Evolutionary conservation across 2,797 vertebrate species (phyloP).

Genomic region (Geotrypetes seraphini): DNA sequence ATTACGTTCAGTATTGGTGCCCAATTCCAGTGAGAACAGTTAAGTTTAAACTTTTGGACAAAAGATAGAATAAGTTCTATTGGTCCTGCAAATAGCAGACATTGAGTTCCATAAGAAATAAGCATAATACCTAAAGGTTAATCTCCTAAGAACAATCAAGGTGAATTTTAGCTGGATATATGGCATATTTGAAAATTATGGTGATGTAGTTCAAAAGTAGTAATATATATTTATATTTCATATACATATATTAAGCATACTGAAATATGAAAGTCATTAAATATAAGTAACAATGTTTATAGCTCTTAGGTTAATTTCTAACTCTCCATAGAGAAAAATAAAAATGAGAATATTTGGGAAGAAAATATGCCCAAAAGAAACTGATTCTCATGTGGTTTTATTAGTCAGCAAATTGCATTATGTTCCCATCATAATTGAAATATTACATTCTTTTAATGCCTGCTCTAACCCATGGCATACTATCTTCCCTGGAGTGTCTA

Average conservation of each 20-base stretch:
- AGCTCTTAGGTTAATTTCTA: constrained; percentile 47
- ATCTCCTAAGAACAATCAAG: too few species aligned
- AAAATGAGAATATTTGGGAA: constrained; percentile 36
- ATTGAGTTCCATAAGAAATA: too few species aligned
- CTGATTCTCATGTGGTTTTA: constrained; percentile 61
- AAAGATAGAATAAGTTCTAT: too few species aligned
- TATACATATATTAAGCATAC: constrained; percentile 40
- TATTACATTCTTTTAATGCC: constrained; percentile 53
- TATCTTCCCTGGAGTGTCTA: constrained; percentile 63
- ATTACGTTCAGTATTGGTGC: too few species aligned
- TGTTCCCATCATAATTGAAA: constrained; percentile 59
- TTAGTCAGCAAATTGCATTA: constrained; percentile 58
- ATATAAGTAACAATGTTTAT: constrained; percentile 37
- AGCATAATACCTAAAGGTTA: too few species aligned
- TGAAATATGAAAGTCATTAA: constrained; percentile 41
- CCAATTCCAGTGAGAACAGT: too few species aligned
- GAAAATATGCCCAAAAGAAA: constrained; percentile 43
- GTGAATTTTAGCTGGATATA: too few species aligned
- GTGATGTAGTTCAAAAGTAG: too few species aligned
- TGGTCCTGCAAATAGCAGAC: too few species aligned
- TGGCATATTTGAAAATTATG: too few species aligned
- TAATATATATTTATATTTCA: too few species aligned
- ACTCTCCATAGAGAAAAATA: constrained; percentile 41
- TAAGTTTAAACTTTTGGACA: too few species aligned
- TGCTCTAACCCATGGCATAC: constrained; percentile 49